A percentile compares a stretch with the other conserved stretches of the same genome.
Evolutionary conservation across 2,888 invertebrate species (phyloP).

Genomic region (Rotaria sp.): DNA sequence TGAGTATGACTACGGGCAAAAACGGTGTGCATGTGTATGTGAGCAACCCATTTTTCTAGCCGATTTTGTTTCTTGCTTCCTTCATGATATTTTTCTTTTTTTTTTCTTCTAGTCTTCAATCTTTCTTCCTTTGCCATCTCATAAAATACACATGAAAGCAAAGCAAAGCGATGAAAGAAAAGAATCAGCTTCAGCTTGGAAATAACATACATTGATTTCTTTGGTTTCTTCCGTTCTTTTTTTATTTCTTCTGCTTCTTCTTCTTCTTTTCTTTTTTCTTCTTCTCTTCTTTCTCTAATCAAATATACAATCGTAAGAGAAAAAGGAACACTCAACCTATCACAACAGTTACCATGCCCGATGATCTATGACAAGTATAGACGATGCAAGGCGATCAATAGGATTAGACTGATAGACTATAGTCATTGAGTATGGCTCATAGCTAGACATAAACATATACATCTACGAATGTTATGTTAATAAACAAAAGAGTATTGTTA

Average conservation of each 20-base stretch:
- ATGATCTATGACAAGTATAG: not conserved
- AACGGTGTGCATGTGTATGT: not conserved
- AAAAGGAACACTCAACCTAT: not conserved
- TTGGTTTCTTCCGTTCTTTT: not conserved
- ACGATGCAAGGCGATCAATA: too few species aligned
- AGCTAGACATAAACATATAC: not conserved
- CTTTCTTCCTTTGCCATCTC: not conserved
- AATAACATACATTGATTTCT: not conserved
- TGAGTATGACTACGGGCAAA: not conserved
- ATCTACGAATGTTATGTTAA: not conserved
- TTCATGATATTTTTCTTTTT: not conserved
- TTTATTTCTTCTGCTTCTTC: too few species aligned
- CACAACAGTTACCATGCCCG: not conserved
- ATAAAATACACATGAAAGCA: not conserved
- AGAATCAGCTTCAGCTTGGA: not conserved
- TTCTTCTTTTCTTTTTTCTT: too few species aligned
- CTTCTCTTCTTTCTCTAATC: not conserved
- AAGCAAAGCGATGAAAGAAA: not conserved
- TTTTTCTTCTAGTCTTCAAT: not conserved
- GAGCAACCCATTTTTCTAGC: not conserved
- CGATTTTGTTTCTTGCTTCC: not conserved
- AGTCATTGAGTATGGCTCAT: not conserved
- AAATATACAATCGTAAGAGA: not conserved
- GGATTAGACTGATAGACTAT: not conserved
- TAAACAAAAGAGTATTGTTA: not conserved